Base-by-base conservation (phyloP, 37 sponge, comb jelly and placozoan genomes). In the Ianthella basta region DNA sequence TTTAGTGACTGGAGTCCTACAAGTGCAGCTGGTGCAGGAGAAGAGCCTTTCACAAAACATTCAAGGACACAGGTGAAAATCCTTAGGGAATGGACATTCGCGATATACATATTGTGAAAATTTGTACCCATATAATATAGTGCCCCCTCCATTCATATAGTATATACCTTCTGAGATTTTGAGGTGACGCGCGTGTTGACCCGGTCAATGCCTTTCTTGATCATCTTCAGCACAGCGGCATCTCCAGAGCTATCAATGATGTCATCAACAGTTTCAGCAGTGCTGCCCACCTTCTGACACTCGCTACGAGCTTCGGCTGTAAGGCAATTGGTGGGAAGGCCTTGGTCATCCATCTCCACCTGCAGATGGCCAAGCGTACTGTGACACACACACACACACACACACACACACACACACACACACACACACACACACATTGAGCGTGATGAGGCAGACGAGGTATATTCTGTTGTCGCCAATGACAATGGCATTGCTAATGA, bases 401-500 rank as follows among this genome's bases (percentile, higher is more conserved):
- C 72, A n/a, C 15, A 68, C 72, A 68, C 33, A 20, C 59, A 57
- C 18, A 15, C 59, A 57, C 15, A 57, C 15, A 57, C 59, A 57
- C 18, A 57, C 18, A 20, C 18, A 18, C 59, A 57, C 18, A 41
- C 72, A 20, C 60, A 94, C 95, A 73, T 91, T 95, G 8, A 95
- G 59, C 38, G 96, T 90, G 16, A 95, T 68, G 10, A 95, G 94
- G 55, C 94, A 92, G 29, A 73, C 82, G 29, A 95, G 89, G 72
- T 80, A 95, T 33, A 79, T 85, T 72, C 82, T 72, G 21, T 87
- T 82, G 59, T 95, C 96, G 54, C 96, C 96, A 29, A 95, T 81
- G 32, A 95, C 65, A 56, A 95, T 81, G 16, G 79, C 94, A 75
- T 93, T 88, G 87, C 94, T 91, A 41, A 91, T 61, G 33, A 95